Evolutionary conservation across 2,113 vertebrate species (phyloP).

Genomic region (Sceloporus tristichus): DNA sequence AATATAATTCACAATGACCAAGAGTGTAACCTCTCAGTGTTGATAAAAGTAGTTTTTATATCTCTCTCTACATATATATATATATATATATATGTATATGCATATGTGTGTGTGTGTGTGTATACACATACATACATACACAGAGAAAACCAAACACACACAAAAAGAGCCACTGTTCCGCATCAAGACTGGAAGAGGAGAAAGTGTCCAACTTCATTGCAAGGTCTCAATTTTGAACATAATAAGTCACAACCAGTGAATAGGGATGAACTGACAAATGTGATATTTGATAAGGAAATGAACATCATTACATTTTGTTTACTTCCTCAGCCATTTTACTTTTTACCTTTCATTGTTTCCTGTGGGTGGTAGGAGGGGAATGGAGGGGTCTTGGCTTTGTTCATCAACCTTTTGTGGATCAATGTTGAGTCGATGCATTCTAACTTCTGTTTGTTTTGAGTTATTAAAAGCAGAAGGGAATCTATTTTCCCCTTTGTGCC

Average conservation of each 20-base stretch:
- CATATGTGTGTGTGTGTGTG: background rate
- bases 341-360: constrained; percentile 49
- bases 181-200: constrained; percentile 60
- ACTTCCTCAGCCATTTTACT: constrained; percentile 49
- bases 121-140: background rate
- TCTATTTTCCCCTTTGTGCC: constrained; percentile 59
- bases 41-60: constrained; percentile 65
- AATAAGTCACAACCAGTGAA: constrained; percentile 45
- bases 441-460: constrained; percentile 71
- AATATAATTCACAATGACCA: constrained; percentile 64
- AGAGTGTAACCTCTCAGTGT: constrained; percentile 72
- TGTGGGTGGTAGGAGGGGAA: constrained; percentile 42
- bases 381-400: constrained; percentile 41
- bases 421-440: constrained; percentile 60
- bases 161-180: constrained; percentile 49
- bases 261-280: constrained; percentile 54
- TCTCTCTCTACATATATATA: constrained; percentile 35
- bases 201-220: constrained; percentile 54
- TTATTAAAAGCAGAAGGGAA: constrained; percentile 65
- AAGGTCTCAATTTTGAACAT: constrained; percentile 50
- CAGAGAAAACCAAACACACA: constrained; percentile 50
- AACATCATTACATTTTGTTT: constrained; percentile 48
- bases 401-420: constrained; percentile 55
- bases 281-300: constrained; percentile 59
- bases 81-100: background rate